Base-by-base conservation (phyloP, 2,888 invertebrate genomes). In the Brachyptera putata region DNA sequence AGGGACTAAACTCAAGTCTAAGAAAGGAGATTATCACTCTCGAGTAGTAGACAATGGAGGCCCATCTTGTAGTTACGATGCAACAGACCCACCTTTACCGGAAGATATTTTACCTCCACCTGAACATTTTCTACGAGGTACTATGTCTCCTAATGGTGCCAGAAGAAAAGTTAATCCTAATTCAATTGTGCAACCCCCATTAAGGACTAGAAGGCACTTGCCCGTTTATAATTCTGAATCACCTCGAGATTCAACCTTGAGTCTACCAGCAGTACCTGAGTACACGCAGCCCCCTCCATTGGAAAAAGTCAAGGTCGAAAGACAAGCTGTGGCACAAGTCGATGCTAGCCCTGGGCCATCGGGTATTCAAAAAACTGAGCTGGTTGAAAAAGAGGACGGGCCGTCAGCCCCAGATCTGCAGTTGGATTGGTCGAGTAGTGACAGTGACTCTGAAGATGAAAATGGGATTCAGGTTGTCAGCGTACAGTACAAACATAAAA, bases 341-440 rank as follows among this genome's bases (percentile, higher is more conserved):
- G 25, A 14, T 18, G 18, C 22, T 53, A n/a, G n/a, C 14, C 22
- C 46, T 43, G 65, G 65, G 5, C 65, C 65, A 13, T 65, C 65
- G 22, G 65, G 65, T 2, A 14, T 57, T 7, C 61, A 58, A 39
- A 55, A 18, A 3, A 21, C 21, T 9, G 43, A n/a, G 11, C 43
- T 16, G 18, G 43, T 21, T 2, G 11, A 49, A 9, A 30, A 34
- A n/a, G 65, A 68, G 55, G 71, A 80, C 66, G 80, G 79, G 18
- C 79, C 85, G 48, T 78, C 80, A 3, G 85, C 86, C 5, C 89
- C 89, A 0, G 89, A 89, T 72, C 75, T 89, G 60, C 89, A 89
- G 72, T 74, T 89, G 43, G 87, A 89, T 73, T 89, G 89, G 84
- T 79, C 87, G 0, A 71, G 74, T 1, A 83, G 83, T 1, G 79